A percentile compares a stretch with the other conserved stretches of the same genome.
phyloP scores from a whole-genome alignment of 2,797 vertebrate species.

The Chromobotia macracanthus region DNA sequence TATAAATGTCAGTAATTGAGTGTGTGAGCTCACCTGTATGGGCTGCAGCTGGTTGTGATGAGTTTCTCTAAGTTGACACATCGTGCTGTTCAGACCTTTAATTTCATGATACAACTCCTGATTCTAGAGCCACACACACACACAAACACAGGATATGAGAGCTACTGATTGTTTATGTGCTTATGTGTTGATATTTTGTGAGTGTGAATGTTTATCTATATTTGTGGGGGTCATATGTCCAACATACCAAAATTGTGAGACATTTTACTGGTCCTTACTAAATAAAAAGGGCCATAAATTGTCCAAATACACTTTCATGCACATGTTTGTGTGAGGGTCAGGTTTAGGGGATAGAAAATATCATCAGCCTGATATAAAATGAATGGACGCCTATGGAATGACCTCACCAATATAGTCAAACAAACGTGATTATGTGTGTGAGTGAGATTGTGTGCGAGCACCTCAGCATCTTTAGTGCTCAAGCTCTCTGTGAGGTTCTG shows the following conservation, averaged over 20 bases:
- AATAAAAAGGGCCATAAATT: too few relatives aligned
- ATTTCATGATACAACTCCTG: constrained; percentile 89
- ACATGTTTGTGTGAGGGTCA: neutral
- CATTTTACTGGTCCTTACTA: neutral
- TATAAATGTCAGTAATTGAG: neutral
- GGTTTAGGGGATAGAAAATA: too few relatives aligned
- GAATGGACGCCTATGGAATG: too few relatives aligned
- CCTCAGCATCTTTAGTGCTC: constrained; percentile 88
- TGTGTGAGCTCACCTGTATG: constrained; percentile 73
- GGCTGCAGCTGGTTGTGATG: constrained; percentile 84
- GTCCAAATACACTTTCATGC: too few relatives aligned
- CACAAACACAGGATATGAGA: neutral
- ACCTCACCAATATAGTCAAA: too few relatives aligned
- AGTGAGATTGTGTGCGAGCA: constrained; percentile 61
- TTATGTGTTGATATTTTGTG: too few relatives aligned
- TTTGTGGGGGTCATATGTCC: neutral
- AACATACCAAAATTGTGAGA: too few relatives aligned
- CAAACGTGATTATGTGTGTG: too few relatives aligned
- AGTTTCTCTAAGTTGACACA: constrained; percentile 87
- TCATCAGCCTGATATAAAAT: too few relatives aligned
- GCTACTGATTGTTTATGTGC: neutral
- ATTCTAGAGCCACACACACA: constrained; percentile 69
- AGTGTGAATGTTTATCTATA: neutral
- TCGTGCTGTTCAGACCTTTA: constrained; percentile 86
- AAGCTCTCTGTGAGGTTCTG: constrained; percentile 85